Conservation (phyloP, 1,140 invertebrate species). For the Halesus radiatus region DNA sequence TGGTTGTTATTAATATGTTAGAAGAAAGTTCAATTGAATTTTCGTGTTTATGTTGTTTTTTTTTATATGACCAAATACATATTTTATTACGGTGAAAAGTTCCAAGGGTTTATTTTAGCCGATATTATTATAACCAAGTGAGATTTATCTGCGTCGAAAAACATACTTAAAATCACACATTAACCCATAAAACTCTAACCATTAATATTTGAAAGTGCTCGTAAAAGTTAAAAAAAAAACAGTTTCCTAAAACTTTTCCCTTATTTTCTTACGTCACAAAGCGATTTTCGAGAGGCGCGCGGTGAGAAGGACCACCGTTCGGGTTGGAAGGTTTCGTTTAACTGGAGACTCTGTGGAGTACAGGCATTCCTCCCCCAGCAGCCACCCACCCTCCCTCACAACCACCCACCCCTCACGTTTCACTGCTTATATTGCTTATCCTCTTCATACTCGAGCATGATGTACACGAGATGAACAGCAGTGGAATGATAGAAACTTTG, state of each 20-base stretch:
- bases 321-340: background rate
- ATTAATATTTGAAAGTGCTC: no score
- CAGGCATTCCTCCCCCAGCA: background rate
- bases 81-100: no score
- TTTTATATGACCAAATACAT: no score
- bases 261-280: slow-evolving; percentile 23
- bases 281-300: background rate
- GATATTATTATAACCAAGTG: no score
- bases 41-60: no score
- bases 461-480: slow-evolving; percentile 3
- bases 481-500: background rate
- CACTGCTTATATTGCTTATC: slow-evolving; percentile 1
- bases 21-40: no score
- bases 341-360: background rate
- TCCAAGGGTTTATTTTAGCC: no score
- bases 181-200: no score
- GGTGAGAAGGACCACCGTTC: background rate
- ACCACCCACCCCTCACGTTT: background rate
- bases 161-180: no score
- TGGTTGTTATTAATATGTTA: no score
- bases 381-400: background rate
- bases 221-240: no score
- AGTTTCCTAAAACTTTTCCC: background rate
- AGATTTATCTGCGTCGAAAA: no score
- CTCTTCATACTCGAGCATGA: slow-evolving; percentile 4